Percentiles rank a stretch among this genome's conserved stretches.
Conservation (phyloP, 1,140 invertebrate genomes). For the Halotydeus destructor region DNA sequence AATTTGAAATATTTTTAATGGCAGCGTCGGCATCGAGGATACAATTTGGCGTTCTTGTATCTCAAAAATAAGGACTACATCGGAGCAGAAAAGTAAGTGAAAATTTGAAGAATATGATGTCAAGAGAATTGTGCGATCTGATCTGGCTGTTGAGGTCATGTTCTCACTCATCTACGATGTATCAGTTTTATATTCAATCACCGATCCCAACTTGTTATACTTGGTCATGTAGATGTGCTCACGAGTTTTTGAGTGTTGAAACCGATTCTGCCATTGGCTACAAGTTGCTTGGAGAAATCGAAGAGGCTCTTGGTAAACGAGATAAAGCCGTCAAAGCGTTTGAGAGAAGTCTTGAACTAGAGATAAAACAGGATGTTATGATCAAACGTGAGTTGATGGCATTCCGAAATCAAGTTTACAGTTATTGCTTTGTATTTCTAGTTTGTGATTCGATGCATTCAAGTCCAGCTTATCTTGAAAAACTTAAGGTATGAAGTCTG, state of each 20-base stretch:
- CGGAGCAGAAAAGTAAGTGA: slow-evolving; percentile 1
- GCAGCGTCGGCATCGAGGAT: no score
- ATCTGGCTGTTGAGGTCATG: background rate
- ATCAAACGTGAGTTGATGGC: background rate
- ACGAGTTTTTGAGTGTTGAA: slow-evolving; percentile 1
- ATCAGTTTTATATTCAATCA: background rate
- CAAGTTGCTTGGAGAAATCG: slow-evolving; percentile 8
- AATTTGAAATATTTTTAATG: no score
- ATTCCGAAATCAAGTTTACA: no score
- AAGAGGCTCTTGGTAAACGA: slow-evolving; percentile 6
- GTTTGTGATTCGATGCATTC: background rate
- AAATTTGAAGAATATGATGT: background rate
- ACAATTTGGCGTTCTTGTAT: slow-evolving; percentile 4
- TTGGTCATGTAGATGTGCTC: slow-evolving; percentile 1
- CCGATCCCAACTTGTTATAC: background rate
- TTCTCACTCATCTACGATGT: background rate
- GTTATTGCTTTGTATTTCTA: slow-evolving; percentile 1
- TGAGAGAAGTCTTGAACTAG: slow-evolving; percentile 5
- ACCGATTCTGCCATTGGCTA: slow-evolving; percentile 5
- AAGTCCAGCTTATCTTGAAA: background rate
- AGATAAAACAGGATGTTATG: background rate
- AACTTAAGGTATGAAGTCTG: background rate
- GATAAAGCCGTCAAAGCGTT: slow-evolving; percentile 5
- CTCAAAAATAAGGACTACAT: slow-evolving; percentile 5
- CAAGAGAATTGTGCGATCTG: background rate